Evolutionary conservation across 2,888 invertebrate genomes (phyloP), one percentile per base, ranked within the genome.

Genomic region (Phyllotreta cruciferae): DNA sequence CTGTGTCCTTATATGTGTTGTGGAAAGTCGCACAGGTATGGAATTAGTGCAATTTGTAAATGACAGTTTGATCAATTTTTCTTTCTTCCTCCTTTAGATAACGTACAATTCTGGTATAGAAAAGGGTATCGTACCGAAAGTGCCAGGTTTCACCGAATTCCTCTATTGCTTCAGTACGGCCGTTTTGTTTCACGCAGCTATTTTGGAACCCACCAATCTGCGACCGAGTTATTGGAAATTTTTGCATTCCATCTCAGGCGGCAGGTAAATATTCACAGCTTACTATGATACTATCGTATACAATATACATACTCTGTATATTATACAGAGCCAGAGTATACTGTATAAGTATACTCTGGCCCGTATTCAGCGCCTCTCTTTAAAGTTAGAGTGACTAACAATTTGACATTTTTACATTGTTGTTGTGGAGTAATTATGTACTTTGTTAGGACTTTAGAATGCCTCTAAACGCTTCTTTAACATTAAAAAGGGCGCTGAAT

Each of bases 151-250:
- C 69, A 87, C 87, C 58, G 83, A 89, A 50, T 82, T 91, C 62
- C 81, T 93, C 36, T 93, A 93, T 78, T 87, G 91, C 67, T 82
- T 91, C 65, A 90, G 91, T 69, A 93, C 93, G 3, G 90, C 90
- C 8, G 81, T 90, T 66, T 83, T 93, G 39, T 92, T 93, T 78
- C 92, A 92, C 80, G 88, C 88, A 5, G 92, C 90, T 56, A 86
- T 92, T 39, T 74, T 93, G 63, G 94, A 94, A 78, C 92, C 93
- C 0, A 88, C 89, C 63, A 89, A 88, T 75, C 79, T 94, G 67
- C 84, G 93, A 68, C 85, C 88, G n/a, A 92, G 91, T 60, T 94
- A 94, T 80, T 92, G 90, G 86, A 90, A 89, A 77, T 94, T 94
- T 79, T 82, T 94, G 44, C 85, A 87, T 68, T 85, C 85, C 64